Base-by-base conservation (phyloP, 2,113 vertebrate genomes). In the Paratilapia polleni region DNA sequence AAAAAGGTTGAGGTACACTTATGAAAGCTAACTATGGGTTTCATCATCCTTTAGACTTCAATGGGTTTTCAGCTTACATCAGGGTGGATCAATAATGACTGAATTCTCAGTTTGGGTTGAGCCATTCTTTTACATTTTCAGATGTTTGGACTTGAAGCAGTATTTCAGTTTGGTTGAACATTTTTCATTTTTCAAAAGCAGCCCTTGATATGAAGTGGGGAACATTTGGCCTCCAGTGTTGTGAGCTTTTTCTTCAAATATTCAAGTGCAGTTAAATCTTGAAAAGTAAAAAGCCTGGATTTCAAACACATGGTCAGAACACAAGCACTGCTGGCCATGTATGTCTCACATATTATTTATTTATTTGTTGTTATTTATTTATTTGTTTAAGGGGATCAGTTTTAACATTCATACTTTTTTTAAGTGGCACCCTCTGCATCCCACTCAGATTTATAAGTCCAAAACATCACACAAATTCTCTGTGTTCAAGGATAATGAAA, bases 21-120 rank as follows among this genome's bases (percentile, higher is more conserved):
- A 28, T 70, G 31, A 77, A 54, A 41, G 41, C 20, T 81, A 79
- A 74, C 78, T 10, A 2, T 24, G 36, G 24, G 6, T 85, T 81
- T 85, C 82, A 87, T 89, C 80, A 81, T 28, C 41, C 26, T 58
- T 15, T 20, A 78, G 24, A 83, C 47, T 73, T 85, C 49, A 85
- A 1, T 73, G 19, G 26, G 17, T 81, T 85, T 52, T 57, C 43
- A 68, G 2, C 24, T 28, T 41, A 75, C 58, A 74, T 63, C 26
- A 54, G 8, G 56, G 15, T 58, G 34, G 75, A 78, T 83, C 28
- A 43, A 17, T 81, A 63, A 78, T 73, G 56, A 61, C 57, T 41
- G 24, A 56, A 59, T 79, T 49, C 43, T 77, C 28, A 61, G 66
- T 75, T 38, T 38, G 19, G 5, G 3, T 14, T 41, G 24, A 68